These are phyloP conservation scores for Xestia ashworthii DNA, from an alignment of 2,888 invertebrate genomes.

Conservation along the genomic window DNA sequence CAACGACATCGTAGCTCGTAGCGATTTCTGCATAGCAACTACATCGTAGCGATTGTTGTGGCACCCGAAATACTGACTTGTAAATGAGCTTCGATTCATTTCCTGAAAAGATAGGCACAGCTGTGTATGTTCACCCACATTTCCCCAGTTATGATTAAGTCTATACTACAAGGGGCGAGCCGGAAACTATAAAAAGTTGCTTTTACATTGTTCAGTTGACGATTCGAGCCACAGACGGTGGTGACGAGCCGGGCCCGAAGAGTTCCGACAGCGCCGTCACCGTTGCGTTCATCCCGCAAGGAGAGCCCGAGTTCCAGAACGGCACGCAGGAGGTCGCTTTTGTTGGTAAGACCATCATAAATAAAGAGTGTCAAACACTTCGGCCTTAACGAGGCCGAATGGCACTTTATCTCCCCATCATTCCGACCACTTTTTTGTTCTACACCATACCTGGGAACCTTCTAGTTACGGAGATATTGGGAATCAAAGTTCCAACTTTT, in stretches of 20 bases:
- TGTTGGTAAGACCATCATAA: conserved; percentile 74
- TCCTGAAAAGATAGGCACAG: neutral
- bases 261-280: conserved; percentile 74
- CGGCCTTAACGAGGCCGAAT: no score
- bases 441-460: no score
- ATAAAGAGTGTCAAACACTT: neutral
- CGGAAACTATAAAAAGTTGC: neutral
- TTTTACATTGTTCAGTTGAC: conserved; percentile 78
- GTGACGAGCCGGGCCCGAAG: conserved; percentile 78
- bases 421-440: no score
- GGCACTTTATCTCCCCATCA: no score
- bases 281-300: conserved; percentile 86
- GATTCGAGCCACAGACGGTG: conserved; percentile 87
- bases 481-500: no score
- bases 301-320: conserved; percentile 82
- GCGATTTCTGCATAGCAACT: conserved; percentile 9
- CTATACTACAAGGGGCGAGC: no score
- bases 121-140: neutral
- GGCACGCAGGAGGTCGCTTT: conserved; percentile 75
- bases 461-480: no score
- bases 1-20: conserved; percentile 27
- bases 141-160: neutral
- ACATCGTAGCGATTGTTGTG: conserved; percentile 24
- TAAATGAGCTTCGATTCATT: neutral
- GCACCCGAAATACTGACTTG: neutral